Base-by-base conservation (phyloP, 2,113 vertebrate genomes). In the Okapia johnstoni region DNA sequence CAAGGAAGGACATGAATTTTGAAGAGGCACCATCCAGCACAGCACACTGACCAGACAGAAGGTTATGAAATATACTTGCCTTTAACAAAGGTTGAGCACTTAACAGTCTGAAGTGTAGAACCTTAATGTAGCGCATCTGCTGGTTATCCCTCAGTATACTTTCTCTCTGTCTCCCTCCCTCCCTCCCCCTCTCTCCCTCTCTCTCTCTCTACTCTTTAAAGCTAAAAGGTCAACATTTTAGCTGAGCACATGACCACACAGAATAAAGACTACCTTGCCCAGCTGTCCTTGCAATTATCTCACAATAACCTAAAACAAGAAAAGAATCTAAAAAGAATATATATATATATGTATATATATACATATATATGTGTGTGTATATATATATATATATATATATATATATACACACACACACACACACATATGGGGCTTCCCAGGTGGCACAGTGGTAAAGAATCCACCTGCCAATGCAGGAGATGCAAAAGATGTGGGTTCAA, bases 321-420 rank as follows among this genome's bases (percentile, higher is more conserved):
- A 76, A 43, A 76, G 70, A 43, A 43, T 76, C 36, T 76, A 76
- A 43, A 73, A 76, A 43, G 70, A 43, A 73, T 6, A 21, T 0
- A 66, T 0, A n/a, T 0, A 66, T 4, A 57, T 17, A 46, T 6
- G 6, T 46, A 46, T 6, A 46, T 40, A 40, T 40, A 40, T 40
- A 40, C 0, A 66, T 4, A 57, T 17, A 73, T 6, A 21, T 0
- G n/a, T n/a, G n/a, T n/a, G n/a, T n/a, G n/a, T 0, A 66, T 4
- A 57, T 17, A 73, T 6, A 21, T 0, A 66, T 0, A n/a, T 0
- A 66, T 2, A 57, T 17, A 73, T 3, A 21, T 0, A 66, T 0
- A n/a, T 0, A 66, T 2, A 57, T 6, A 63, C 3, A 63, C 60
- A 63, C 4, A n/a, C 4, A 70, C 36, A 73, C 70, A 43, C 5